A percentile compares a stretch with the other conserved stretches of the same genome.
These are phyloP conservation scores for Malaclemys terrapin DNA, from an alignment of 2,113 vertebrate species.

Conservation along the genomic window DNA sequence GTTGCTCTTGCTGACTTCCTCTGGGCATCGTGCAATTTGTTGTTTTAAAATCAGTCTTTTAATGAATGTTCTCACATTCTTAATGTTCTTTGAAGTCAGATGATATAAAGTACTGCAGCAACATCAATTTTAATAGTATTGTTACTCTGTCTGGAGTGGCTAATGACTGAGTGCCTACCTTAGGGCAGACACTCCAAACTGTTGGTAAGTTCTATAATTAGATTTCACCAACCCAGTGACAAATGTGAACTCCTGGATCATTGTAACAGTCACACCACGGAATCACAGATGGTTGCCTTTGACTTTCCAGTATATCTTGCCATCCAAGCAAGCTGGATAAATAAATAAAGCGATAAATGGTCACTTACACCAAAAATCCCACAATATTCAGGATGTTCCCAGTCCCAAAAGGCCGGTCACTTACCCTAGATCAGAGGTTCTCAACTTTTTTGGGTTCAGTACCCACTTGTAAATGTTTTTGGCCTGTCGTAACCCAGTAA, in stretches of 20 bases:
- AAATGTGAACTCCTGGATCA: background rate
- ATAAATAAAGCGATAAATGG: too few species aligned
- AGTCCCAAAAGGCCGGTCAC: too few species aligned
- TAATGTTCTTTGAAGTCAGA: background rate
- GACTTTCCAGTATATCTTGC: too few species aligned
- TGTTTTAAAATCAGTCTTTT: background rate
- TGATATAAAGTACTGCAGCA: background rate
- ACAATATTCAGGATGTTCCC: too few species aligned
- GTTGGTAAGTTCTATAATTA: background rate
- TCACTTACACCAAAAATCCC: too few species aligned
- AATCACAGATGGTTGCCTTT: background rate
- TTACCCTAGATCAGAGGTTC: background rate
- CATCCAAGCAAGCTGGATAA: too few species aligned
- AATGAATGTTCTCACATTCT: background rate
- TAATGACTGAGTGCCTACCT: background rate
- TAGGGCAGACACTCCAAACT: background rate
- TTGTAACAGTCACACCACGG: background rate
- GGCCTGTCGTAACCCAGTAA: too few species aligned
- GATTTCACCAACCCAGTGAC: background rate
- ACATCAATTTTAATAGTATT: background rate
- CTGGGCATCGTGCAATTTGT: background rate
- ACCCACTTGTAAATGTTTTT: background rate
- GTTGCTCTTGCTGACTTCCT: background rate
- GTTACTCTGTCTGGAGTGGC: background rate
- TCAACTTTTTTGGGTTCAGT: background rate